Evolutionary conservation across 2,797 vertebrate genomes (phyloP).

Genomic region (Catharus ustulatus): DNA sequence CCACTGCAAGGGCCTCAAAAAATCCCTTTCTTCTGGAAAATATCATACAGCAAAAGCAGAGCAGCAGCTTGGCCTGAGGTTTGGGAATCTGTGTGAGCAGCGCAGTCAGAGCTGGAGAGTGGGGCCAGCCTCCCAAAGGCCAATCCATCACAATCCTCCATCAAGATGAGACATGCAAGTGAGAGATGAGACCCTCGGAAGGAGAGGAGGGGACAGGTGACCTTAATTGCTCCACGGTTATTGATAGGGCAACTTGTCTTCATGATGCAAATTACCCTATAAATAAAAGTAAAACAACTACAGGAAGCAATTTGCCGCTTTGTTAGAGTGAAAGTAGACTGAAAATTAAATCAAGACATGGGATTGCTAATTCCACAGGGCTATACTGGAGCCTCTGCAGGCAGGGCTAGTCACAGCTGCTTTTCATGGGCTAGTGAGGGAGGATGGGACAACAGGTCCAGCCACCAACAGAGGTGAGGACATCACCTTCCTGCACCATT

Average conservation of each 20-base stretch:
- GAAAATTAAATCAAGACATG: conserved; percentile 52
- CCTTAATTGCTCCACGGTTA: conserved; percentile 58
- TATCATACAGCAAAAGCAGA: background rate
- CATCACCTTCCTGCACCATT: background rate
- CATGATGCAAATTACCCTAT: conserved; percentile 62
- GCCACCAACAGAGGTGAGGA: rapidly evolving
- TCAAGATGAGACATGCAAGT: conserved; percentile 3
- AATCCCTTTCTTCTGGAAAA: background rate
- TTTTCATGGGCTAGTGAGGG: rapidly evolving
- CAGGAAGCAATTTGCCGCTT: conserved; percentile 51
- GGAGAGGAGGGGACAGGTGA: conserved; percentile 61
- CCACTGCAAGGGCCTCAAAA: background rate
- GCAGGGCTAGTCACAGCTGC: background rate
- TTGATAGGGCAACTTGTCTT: conserved; percentile 62
- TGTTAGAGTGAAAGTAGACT: conserved; percentile 51
- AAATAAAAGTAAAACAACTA: conserved; percentile 70
- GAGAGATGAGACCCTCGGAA: conserved; percentile 33
- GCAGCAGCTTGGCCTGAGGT: background rate
- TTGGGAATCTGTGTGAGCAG: background rate
- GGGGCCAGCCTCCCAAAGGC: background rate
- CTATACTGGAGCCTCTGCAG: background rate
- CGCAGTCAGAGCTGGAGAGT: background rate
- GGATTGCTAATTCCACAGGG: background rate
- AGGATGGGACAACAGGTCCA: background rate
- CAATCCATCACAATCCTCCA: background rate